Evolutionary conservation across 2,797 vertebrate species (phyloP).

Genomic region (Notoglanidium macrostoma): DNA sequence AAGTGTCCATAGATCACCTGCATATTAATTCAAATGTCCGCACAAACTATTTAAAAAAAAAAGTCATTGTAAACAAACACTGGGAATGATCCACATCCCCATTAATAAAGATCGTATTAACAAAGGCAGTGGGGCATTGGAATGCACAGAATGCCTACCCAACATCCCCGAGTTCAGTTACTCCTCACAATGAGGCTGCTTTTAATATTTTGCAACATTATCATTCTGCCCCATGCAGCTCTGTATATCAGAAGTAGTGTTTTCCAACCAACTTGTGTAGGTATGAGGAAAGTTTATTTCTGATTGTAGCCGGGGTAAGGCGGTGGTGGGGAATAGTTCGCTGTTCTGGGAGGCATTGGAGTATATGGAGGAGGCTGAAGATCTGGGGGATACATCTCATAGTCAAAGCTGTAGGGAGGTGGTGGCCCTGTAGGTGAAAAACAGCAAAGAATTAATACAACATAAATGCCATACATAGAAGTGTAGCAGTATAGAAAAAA

Average conservation of each 20-base stretch:
- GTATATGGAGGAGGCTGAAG: conserved; percentile 86
- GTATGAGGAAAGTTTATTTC: conserved; percentile 69
- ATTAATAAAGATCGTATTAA: not conserved
- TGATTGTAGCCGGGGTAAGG: conserved; percentile 84
- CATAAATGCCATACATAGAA: not conserved
- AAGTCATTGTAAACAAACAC: not conserved
- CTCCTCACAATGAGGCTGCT: not conserved
- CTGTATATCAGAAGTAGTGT: not conserved
- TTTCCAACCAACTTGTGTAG: not conserved
- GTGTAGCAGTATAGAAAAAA: not conserved
- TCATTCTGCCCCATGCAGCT: not conserved
- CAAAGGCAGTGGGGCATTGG: not conserved
- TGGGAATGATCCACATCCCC: conserved; percentile 43
- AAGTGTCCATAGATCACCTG: not conserved
- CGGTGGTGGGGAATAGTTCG: conserved; percentile 81
- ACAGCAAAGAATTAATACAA: not conserved
- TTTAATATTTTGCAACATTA: not conserved
- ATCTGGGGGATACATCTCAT: conserved; percentile 81
- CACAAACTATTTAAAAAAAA: not conserved
- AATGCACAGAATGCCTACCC: not conserved
- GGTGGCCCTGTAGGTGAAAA: conserved; percentile 75
- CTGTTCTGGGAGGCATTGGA: conserved; percentile 71
- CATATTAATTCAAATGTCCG: not conserved
- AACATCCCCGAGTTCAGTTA: not conserved
- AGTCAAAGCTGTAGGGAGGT: conserved; percentile 83